phyloP scores from a whole-genome alignment of 2,888 invertebrate genomes.

The Trypoxylon attenuatum region DNA sequence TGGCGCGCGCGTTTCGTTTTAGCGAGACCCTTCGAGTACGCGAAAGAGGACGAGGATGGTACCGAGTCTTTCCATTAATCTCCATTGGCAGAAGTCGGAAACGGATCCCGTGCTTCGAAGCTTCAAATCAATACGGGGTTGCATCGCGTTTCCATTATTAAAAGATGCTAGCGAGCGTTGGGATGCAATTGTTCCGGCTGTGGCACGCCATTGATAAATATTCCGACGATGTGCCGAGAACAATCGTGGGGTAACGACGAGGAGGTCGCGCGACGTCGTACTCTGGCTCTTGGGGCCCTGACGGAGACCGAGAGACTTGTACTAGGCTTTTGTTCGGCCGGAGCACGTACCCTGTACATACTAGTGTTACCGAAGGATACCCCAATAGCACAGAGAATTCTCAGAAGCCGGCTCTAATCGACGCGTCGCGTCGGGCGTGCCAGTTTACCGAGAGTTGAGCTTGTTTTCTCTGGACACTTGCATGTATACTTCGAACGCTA shows the following conservation, averaged over 20 bases:
- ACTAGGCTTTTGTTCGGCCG: constrained; percentile 34
- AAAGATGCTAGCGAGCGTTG: constrained; percentile 38
- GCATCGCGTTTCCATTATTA: constrained; percentile 50
- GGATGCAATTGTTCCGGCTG: constrained; percentile 24
- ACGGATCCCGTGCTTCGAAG: constrained; percentile 37
- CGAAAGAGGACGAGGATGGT: too few relatives aligned
- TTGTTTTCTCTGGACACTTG: too few relatives aligned
- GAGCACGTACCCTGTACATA: constrained; percentile 38
- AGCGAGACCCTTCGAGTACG: too few relatives aligned
- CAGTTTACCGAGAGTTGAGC: neutral
- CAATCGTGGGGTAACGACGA: constrained; percentile 44
- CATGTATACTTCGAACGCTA: too few relatives aligned
- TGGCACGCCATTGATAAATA: constrained; percentile 46
- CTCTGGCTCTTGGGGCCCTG: too few relatives aligned
- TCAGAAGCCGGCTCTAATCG: constrained; percentile 4
- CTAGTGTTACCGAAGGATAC: constrained; percentile 33
- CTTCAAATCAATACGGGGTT: constrained; percentile 53
- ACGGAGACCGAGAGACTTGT: neutral
- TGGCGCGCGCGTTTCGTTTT: too few relatives aligned
- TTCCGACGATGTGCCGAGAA: constrained; percentile 44
- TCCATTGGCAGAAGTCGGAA: constrained; percentile 47
- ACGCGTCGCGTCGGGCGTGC: neutral
- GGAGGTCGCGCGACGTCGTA: constrained; percentile 19
- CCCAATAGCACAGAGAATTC: constrained; percentile 30
- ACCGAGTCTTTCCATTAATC: constrained; percentile 56